A percentile compares a stretch with the other conserved stretches of the same genome.
phyloP scores from a whole-genome alignment of 1,140 invertebrate species.

The Cotesia typhae region DNA sequence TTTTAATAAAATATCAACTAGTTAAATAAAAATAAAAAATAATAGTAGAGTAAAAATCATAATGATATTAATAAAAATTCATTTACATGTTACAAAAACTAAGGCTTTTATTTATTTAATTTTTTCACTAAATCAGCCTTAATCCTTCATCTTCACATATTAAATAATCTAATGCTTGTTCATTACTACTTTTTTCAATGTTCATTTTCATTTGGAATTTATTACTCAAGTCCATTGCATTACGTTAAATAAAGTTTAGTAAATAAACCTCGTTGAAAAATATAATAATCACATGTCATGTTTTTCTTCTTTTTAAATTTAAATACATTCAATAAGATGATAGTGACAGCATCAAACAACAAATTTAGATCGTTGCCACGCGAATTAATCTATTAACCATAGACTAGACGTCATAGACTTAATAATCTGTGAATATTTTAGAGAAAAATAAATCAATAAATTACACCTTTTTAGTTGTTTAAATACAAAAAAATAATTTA shows the following conservation, averaged over 20 bases:
- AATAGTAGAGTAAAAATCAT: slow-evolving; percentile 44
- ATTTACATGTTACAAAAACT: neutral
- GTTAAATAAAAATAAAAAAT: slow-evolving; percentile 37
- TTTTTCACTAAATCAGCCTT: slow-evolving; percentile 33
- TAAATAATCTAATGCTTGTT: no score
- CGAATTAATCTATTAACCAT: slow-evolving; percentile 48
- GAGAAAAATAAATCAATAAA: slow-evolving; percentile 20
- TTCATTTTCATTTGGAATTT: no score
- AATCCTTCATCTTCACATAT: no score
- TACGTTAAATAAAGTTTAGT: no score
- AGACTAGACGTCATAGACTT: slow-evolving; percentile 61
- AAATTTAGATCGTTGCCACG: slow-evolving; percentile 48
- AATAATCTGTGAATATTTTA: slow-evolving; percentile 45
- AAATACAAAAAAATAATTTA: slow-evolving; percentile 37
- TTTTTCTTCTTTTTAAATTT: no score
- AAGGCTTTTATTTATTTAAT: slow-evolving; percentile 9
- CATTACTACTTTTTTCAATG: no score
- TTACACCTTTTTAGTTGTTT: slow-evolving; percentile 5
- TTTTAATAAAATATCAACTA: slow-evolving; percentile 11
- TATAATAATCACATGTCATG: no score
- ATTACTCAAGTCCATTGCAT: no score
- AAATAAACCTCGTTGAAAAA: no score
- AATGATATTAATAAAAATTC: neutral
- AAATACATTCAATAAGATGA: slow-evolving; percentile 11
- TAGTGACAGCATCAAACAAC: slow-evolving; percentile 32